Percentiles rank a stretch among this genome's conserved stretches.
Conservation (phyloP, 1,140 invertebrate genomes). For the Drosophila arizonae region DNA sequence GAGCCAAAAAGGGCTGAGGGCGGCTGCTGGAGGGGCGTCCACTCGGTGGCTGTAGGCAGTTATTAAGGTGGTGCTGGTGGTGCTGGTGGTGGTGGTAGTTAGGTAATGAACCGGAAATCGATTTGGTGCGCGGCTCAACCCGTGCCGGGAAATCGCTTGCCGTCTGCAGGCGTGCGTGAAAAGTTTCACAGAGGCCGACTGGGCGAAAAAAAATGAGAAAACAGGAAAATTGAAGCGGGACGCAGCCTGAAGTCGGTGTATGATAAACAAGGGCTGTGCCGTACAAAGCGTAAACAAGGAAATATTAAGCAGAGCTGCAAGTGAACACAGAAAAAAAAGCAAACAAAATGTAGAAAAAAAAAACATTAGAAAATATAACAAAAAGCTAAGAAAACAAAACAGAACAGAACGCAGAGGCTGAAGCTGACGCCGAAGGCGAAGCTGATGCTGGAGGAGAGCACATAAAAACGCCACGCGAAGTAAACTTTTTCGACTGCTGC, state of each 20-base stretch:
- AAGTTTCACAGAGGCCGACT: conserved; percentile 55
- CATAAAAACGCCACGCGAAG: conserved; percentile 34
- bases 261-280: conserved; percentile 63
- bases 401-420: conserved; percentile 6
- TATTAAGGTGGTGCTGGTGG: neutral
- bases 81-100: conserved; percentile 18
- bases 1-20: neutral
- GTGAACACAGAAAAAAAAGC: conserved; percentile 26
- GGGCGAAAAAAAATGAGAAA: neutral
- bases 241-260: conserved; percentile 15
- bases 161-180: conserved; percentile 75
- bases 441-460: neutral
- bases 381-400: conserved; percentile 46
- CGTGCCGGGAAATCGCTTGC: conserved; percentile 74
- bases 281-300: conserved; percentile 75
- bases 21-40: conserved; percentile 20
- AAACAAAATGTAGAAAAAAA: conserved; percentile 32
- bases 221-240: neutral
- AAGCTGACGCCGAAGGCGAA: neutral
- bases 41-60: neutral
- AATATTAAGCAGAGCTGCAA: conserved; percentile 70
- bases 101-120: conserved; percentile 80
- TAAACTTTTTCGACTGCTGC: conserved; percentile 10
- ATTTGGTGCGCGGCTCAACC: conserved; percentile 71
- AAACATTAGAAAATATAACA: conserved; percentile 7